Base-by-base conservation (phyloP, 2,888 invertebrate species). In the Nasonovia ribisnigri region DNA sequence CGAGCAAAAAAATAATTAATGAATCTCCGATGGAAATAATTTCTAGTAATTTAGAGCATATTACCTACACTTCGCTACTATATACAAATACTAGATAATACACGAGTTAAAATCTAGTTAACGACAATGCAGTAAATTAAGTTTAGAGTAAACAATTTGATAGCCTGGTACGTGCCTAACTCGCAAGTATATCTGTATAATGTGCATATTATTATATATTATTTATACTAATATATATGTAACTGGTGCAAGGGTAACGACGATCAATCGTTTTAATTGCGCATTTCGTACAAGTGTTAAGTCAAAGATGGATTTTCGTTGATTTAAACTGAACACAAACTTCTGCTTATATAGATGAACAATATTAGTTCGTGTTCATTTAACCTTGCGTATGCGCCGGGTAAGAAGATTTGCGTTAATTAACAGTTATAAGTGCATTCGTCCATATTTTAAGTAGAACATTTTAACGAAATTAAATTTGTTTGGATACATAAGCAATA, bases 251-350 rank as follows among this genome's bases (percentile, higher is more conserved):
- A 10, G 46, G n/a, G 16, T 36, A 8, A 60, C 26, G 29, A n/a
- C n/a, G n/a, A 67, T 67, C 46, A 46, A 60, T 67, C 60, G 89
- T 90, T 90, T 67, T 67, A 90, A 90, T 90, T 90, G 89, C n/a
- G 43, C 46, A 43, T 67, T 90, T 60, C 43, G 24, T 67, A 90
- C 60, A 46, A 60, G 60, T 24, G n/a, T 90, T 20, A 16, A 90
- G 46, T 90, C 60, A 90, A 60, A 90, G 43, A 60, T 60, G 29
- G 60, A 89, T 67, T 57, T 57, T 43, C 8, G 57, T 60, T 89
- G 42, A 88, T 43, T 57, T 57, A 88, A 57, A 88, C 57, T 77
- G 20, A 77, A 77, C 77, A 8, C 36, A 77, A 77, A 36, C 77
- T 77, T 77, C 20, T 77, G 36, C 36, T 77, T 36, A 36, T 36